Conservation (phyloP, 2,113 vertebrate genomes). For the Centropus unirufus region DNA sequence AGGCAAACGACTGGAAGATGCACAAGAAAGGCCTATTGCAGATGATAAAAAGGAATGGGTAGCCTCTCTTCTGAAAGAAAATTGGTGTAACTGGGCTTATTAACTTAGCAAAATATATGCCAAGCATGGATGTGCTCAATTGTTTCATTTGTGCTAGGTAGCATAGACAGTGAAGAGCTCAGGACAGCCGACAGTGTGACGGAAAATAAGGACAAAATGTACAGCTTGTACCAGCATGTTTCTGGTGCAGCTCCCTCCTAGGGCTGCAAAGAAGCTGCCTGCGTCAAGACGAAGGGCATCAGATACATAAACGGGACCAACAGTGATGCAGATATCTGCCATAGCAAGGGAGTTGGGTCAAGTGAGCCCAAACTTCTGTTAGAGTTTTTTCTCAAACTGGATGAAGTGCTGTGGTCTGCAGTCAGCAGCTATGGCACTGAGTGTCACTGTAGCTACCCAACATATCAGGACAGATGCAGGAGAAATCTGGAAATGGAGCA, state of each 20-base stretch:
- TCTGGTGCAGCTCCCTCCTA: not conserved
- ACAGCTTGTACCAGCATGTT: not conserved
- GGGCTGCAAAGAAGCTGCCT: not conserved
- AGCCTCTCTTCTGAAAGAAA: not conserved
- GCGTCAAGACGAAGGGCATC: not conserved
- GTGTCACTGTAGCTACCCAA: fast-evolving
- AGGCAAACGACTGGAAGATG: not conserved
- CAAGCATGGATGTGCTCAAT: not conserved
- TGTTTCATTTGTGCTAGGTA: not conserved
- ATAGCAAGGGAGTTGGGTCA: not conserved
- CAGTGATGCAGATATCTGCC: not conserved
- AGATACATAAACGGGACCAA: not conserved
- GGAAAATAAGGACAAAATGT: not conserved
- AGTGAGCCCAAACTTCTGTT: not conserved
- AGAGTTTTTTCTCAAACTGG: not conserved
- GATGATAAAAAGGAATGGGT: not conserved
- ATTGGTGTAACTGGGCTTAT: not conserved
- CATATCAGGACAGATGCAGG: fast-evolving
- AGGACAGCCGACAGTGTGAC: not conserved
- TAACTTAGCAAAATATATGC: not conserved
- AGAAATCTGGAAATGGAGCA: not conserved
- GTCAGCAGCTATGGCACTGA: not conserved
- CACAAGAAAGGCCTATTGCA: not conserved
- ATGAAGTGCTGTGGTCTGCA: fast-evolving
- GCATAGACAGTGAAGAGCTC: not conserved